Conservation (phyloP, 2,888 invertebrate genomes). For the Erebia epiphron region DNA sequence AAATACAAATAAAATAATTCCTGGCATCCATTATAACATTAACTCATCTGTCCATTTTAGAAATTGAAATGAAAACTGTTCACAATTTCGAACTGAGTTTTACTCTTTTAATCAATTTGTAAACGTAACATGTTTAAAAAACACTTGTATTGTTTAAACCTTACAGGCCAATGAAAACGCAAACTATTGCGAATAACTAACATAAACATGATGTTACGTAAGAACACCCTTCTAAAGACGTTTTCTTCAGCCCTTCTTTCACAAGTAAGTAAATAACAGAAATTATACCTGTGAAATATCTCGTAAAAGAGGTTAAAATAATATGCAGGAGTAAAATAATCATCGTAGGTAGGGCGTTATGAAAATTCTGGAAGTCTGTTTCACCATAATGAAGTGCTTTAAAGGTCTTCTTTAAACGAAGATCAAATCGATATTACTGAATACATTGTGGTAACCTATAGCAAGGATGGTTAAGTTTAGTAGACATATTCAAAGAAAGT, state of each 20-base stretch:
- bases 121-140: constrained; percentile 11
- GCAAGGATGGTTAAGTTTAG: too few species aligned
- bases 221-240: background rate
- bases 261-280: too few species aligned
- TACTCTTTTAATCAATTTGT: constrained; percentile 21
- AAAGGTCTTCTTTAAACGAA: background rate
- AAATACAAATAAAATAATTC: constrained; percentile 34
- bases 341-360: background rate
- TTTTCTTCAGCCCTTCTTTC: too few species aligned
- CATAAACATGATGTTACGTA: constrained; percentile 6
- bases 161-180: background rate
- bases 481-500: too few species aligned
- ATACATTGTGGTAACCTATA: too few species aligned
- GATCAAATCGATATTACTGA: background rate
- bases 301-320: too few species aligned
- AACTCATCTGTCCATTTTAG: constrained; percentile 25
- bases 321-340: background rate
- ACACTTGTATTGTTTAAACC: constrained; percentile 11
- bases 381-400: background rate
- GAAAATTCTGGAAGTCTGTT: background rate
- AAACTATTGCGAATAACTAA: background rate
- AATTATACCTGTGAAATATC: too few species aligned
- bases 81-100: background rate
- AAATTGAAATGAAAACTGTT: constrained; percentile 5
- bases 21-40: constrained; percentile 22